Evolutionary conservation across 2,797 vertebrate genomes (phyloP), one percentile per base, ranked within the genome.

Genomic region (Chlorospingus semifuscus): DNA sequence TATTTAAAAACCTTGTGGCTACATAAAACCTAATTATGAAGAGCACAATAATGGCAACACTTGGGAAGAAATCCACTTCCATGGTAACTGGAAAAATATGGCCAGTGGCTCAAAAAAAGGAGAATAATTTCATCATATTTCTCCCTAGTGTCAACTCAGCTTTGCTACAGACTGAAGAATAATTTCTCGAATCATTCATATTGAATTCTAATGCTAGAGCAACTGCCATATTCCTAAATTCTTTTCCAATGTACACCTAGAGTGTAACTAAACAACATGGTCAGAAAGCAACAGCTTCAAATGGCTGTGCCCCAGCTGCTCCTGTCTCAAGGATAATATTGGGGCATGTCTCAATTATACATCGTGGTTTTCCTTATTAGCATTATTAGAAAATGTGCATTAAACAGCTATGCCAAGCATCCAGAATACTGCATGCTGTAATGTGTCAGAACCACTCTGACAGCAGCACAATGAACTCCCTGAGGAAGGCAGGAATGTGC

Each of bases 61-160:
- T 90, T 77, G 74, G 61, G 65, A 88, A 88, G 60, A 56, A 93
- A 96, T 69, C 49, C 65, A 87, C 65, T 94, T 89, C 87, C 65
- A 81, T 69, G 37, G 92, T 72, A 96, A 94, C 76, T 78, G 68
- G 37, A 59, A 91, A 91, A 90, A 71, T 32, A 80, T 34, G 55
- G 64, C 72, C 75, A 80, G 63, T 34, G 61, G 74, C 79, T 5
- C 36, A 88, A 74, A 88, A 34, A 84, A 83, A 69, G 36, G 32
- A 37, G 23, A 19, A 75, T 47, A 47, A 81, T 85, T 91, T 84
- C 81, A 89, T 68, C 88, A 34, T 77, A 57, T 68, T 89, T 85
- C 69, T 89, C 66, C 72, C 55, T 47, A 34, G 30, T 61, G 69
- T 82, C 80, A 93, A 36, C 53, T 83, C 50, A 68, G 53, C n/a